Conservation (phyloP, 2,888 invertebrate species). For the Lordiphosa andalusiaca region DNA sequence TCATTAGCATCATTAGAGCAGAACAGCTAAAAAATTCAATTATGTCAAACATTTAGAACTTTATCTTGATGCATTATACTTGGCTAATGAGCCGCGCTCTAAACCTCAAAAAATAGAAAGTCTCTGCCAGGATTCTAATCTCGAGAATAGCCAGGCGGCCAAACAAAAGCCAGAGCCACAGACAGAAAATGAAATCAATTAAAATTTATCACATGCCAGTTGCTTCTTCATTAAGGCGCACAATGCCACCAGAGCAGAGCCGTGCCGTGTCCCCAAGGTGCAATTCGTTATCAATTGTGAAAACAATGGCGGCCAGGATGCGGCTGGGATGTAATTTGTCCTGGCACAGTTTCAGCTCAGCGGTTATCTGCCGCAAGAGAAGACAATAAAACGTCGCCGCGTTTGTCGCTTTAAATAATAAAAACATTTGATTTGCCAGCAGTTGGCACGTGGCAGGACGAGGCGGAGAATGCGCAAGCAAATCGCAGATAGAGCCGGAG, state of each 20-base stretch:
- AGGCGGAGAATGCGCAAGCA: conserved; percentile 60
- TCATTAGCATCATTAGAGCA: conserved; percentile 37
- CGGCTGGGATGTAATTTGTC: conserved; percentile 70
- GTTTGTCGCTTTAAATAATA: conserved; percentile 74
- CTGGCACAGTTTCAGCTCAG: conserved; percentile 33
- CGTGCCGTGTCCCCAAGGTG: conserved; percentile 62
- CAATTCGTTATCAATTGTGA: conserved; percentile 69
- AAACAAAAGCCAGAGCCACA: conserved; percentile 27
- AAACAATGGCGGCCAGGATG: conserved; percentile 73
- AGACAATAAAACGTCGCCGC: conserved; percentile 66
- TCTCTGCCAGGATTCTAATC: conserved; percentile 43
- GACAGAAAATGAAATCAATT: conserved; percentile 65
- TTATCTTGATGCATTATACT: conserved; percentile 66
- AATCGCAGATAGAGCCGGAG: conserved; percentile 67
- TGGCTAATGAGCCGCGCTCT: conserved; percentile 57
- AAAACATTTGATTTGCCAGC: conserved; percentile 75
- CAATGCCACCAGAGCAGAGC: conserved; percentile 12
- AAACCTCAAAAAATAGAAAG: conserved; percentile 4
- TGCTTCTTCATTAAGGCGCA: conserved; percentile 60
- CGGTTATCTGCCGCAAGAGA: conserved; percentile 46
- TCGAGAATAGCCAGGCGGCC: conserved; percentile 2
- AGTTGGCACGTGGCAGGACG: conserved; percentile 61
- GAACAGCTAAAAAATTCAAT: conserved; percentile 52
- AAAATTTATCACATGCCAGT: conserved; percentile 64
- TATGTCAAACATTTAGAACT: conserved; percentile 54